phyloP scores from a whole-genome alignment of 2,888 invertebrate genomes.

The Euzophera pinguis region DNA sequence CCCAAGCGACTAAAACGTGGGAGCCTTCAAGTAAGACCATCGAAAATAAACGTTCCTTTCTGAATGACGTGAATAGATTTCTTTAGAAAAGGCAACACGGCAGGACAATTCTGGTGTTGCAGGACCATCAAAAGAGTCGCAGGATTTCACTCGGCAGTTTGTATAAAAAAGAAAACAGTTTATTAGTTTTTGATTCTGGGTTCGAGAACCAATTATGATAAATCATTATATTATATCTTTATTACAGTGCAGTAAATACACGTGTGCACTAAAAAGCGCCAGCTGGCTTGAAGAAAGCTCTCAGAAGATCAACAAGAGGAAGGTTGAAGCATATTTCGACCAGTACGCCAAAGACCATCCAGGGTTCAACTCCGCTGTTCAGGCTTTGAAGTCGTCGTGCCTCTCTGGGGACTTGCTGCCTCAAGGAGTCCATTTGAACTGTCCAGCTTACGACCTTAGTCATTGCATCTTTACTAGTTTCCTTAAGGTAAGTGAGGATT shows the following conservation, averaged over 20 bases:
- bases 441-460: slow-evolving; percentile 53
- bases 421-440: slow-evolving; percentile 45
- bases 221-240: too few relatives aligned
- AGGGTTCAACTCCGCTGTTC: slow-evolving; percentile 44
- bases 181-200: too few relatives aligned
- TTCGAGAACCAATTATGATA: too few relatives aligned
- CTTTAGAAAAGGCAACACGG: too few relatives aligned
- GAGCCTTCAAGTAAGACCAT: too few relatives aligned
- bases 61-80: too few relatives aligned
- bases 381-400: slow-evolving; percentile 39
- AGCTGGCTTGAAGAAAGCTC: slow-evolving; percentile 40
- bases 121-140: too few relatives aligned
- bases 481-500: slow-evolving; percentile 51
- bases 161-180: too few relatives aligned
- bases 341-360: slow-evolving; percentile 41
- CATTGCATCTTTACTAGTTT: slow-evolving; percentile 44
- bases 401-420: slow-evolving; percentile 36
- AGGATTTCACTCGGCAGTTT: too few relatives aligned
- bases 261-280: slow-evolving; percentile 45
- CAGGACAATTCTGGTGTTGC: too few relatives aligned
- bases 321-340: slow-evolving; percentile 38
- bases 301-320: slow-evolving; percentile 38
- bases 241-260: slow-evolving; percentile 51
- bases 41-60: too few relatives aligned
- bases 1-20: too few relatives aligned